phyloP scores from a whole-genome alignment of 2,888 invertebrate genomes.

The Lasiommata megera region DNA sequence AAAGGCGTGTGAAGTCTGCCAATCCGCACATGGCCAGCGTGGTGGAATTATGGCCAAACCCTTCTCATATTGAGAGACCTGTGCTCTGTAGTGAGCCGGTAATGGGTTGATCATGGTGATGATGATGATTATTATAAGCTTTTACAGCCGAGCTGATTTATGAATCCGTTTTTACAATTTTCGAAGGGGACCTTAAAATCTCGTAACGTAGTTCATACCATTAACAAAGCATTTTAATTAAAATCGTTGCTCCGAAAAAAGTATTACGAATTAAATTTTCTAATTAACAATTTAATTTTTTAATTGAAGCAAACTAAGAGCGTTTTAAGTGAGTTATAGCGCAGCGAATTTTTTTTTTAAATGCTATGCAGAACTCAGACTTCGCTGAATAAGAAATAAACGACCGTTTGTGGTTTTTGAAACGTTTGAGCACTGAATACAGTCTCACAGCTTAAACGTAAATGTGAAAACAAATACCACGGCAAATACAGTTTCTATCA shows the following conservation, averaged over 20 bases:
- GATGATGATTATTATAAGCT: no score
- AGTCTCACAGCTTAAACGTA: not conserved
- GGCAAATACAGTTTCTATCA: no score
- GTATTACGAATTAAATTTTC: not conserved
- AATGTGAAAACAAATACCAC: no score
- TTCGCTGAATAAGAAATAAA: not conserved
- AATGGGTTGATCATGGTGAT: no score
- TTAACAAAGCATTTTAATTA: not conserved
- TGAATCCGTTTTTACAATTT: no score
- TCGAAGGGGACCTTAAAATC: no score
- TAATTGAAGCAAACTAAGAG: not conserved
- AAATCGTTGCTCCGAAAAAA: not conserved
- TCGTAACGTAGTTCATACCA: not conserved
- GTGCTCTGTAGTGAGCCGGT: no score
- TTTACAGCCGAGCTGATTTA: no score
- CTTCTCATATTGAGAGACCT: no score
- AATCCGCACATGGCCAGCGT: no score
- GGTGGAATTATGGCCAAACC: no score
- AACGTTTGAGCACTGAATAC: not conserved
- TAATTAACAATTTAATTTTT: not conserved
- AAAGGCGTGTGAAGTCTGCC: no score
- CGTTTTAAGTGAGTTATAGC: not conserved
- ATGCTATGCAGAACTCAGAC: not conserved
- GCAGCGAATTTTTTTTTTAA: not conserved
- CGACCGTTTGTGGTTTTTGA: not conserved